Percentiles rank a stretch among this genome's conserved stretches.
These are phyloP conservation scores for Herminia tarsipennalis DNA, from an alignment of 2,888 invertebrate species.

Conservation along the genomic window DNA sequence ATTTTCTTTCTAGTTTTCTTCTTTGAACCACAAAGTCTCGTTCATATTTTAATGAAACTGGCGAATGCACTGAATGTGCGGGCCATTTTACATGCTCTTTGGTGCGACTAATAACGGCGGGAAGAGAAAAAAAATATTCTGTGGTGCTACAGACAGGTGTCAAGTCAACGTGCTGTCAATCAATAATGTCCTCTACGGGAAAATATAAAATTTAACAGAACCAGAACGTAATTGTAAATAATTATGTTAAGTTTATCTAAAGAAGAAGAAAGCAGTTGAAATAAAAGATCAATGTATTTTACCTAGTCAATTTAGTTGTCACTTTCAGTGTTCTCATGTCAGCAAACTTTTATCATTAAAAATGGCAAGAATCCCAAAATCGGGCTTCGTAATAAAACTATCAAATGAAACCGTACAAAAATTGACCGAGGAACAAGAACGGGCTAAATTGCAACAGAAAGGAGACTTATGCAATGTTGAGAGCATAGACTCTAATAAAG, in stretches of 20 bases:
- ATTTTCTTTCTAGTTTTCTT: too few relatives aligned
- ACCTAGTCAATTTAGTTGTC: neutral
- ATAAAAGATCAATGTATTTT: slow-evolving; percentile 10
- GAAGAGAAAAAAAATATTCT: too few relatives aligned
- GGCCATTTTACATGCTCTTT: too few relatives aligned
- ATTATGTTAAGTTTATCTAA: too few relatives aligned
- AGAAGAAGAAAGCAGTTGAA: neutral
- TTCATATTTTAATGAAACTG: too few relatives aligned
- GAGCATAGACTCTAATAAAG: slow-evolving; percentile 4
- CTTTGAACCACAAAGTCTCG: too few relatives aligned
- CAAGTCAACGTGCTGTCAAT: too few relatives aligned
- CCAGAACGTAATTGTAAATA: too few relatives aligned
- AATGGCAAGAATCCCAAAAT: slow-evolving; percentile 64
- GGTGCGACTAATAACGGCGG: too few relatives aligned
- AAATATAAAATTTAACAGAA: too few relatives aligned
- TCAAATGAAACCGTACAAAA: slow-evolving; percentile 79
- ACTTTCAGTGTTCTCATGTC: slow-evolving; percentile 4
- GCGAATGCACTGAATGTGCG: too few relatives aligned
- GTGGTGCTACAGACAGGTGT: neutral
- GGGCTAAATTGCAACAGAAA: slow-evolving; percentile 38
- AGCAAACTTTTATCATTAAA: slow-evolving; percentile 9
- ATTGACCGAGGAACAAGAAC: slow-evolving; percentile 67
- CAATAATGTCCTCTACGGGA: neutral
- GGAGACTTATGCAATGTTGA: slow-evolving; percentile 15
- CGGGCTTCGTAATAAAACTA: slow-evolving; percentile 80